A percentile compares a stretch with the other conserved stretches of the same genome.
phyloP scores from a whole-genome alignment of 2,888 invertebrate species.

The Cabera pusaria region DNA sequence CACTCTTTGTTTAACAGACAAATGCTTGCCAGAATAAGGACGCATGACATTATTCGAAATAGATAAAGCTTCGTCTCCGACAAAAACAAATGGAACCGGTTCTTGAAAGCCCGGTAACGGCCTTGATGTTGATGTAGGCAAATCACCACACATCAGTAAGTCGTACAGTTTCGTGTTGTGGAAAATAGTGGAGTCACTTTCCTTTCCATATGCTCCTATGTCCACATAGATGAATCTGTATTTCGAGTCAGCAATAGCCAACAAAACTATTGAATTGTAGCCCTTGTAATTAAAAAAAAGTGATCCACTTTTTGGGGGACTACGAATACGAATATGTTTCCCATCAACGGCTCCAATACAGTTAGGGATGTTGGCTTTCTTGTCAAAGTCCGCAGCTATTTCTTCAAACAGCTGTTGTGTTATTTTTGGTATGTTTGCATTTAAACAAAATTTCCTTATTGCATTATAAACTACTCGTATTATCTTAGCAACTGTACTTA shows the following conservation, averaged over 20 bases:
- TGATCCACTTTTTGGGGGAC: slow-evolving; percentile 23
- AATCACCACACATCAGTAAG: slow-evolving; percentile 24
- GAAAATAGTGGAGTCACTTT: slow-evolving; percentile 36
- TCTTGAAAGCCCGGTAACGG: slow-evolving; percentile 15
- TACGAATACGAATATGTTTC: slow-evolving; percentile 30
- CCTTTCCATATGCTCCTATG: slow-evolving; percentile 30
- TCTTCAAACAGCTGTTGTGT: slow-evolving; percentile 29
- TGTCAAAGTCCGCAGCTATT: slow-evolving; percentile 23
- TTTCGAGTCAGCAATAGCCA: slow-evolving; percentile 13
- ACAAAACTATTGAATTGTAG: slow-evolving; percentile 12
- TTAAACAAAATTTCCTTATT: slow-evolving; percentile 29
- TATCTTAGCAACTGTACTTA: slow-evolving; percentile 29
- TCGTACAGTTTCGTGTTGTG: slow-evolving; percentile 32
- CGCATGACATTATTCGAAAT: slow-evolving; percentile 19
- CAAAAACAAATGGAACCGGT: slow-evolving; percentile 25
- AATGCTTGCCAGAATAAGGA: slow-evolving; percentile 23
- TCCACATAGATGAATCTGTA: slow-evolving; percentile 14
- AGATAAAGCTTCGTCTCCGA: slow-evolving; percentile 27
- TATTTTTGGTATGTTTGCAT: slow-evolving; percentile 27
- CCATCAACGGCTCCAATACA: slow-evolving; percentile 32
- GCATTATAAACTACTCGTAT: slow-evolving; percentile 28
- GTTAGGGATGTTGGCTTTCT: slow-evolving; percentile 32
- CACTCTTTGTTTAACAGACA: slow-evolving; percentile 12
- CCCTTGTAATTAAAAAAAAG: slow-evolving; percentile 14
- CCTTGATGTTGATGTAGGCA: slow-evolving; percentile 24